Conservation (phyloP, 2,113 vertebrate genomes). For the Tupaia chinensis region DNA sequence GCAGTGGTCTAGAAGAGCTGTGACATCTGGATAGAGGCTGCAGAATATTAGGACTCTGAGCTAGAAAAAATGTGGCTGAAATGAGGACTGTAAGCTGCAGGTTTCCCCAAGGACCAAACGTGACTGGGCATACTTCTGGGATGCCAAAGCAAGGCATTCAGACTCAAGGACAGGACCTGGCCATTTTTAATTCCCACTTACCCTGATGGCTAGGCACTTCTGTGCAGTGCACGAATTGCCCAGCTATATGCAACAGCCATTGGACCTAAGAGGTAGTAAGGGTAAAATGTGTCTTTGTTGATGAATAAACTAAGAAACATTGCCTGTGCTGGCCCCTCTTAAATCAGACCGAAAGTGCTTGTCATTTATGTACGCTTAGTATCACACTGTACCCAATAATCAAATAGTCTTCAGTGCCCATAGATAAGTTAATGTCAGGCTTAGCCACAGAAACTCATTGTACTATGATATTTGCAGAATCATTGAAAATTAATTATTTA, state of each 20-base stretch:
- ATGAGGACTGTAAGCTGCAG: not conserved
- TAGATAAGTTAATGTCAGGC: not conserved
- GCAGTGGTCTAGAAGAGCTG: not conserved
- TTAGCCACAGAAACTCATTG: conserved; percentile 6
- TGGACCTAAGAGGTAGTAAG: not conserved
- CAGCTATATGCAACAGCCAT: not conserved
- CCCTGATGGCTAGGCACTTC: not conserved
- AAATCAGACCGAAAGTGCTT: not conserved
- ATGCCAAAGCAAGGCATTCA: not conserved
- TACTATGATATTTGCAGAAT: not conserved
- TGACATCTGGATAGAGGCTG: not conserved
- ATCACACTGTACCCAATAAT: not conserved
- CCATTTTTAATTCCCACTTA: not conserved
- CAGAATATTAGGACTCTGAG: not conserved
- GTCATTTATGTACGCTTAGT: conserved; percentile 8
- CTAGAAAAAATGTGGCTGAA: not conserved
- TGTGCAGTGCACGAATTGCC: not conserved
- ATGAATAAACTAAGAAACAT: not conserved
- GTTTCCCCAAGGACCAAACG: not conserved
- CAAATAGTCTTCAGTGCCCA: not conserved
- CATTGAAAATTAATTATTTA: conserved; percentile 42
- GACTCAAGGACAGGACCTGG: not conserved
- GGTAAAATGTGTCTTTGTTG: not conserved
- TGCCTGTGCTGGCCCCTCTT: not conserved
- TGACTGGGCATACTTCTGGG: not conserved